Conservation (phyloP, 2,113 vertebrate species). For the Festucalex cinctus region DNA sequence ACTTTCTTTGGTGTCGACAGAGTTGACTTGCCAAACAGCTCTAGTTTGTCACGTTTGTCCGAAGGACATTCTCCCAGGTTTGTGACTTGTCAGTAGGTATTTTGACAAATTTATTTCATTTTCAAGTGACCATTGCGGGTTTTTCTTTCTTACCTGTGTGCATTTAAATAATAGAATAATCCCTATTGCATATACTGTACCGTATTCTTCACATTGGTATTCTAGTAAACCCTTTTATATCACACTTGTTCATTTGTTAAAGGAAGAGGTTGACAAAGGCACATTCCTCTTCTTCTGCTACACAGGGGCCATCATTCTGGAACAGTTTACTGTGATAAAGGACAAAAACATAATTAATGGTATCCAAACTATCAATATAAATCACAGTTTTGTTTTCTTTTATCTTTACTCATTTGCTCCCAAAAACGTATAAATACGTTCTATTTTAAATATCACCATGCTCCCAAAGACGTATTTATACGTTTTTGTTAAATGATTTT, state of each 20-base stretch:
- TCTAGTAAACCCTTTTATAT: background rate
- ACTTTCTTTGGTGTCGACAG: too few relatives aligned
- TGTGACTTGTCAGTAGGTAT: background rate
- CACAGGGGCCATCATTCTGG: conserved; percentile 26
- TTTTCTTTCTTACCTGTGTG: background rate
- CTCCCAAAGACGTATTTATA: too few relatives aligned
- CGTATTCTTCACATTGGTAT: background rate
- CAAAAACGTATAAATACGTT: too few relatives aligned
- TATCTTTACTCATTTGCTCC: too few relatives aligned
- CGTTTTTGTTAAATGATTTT: too few relatives aligned
- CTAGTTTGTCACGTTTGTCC: background rate
- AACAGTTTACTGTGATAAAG: conserved; percentile 32
- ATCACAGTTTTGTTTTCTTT: background rate
- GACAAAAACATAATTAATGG: conserved; percentile 19
- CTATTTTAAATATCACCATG: too few relatives aligned
- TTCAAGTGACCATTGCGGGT: background rate
- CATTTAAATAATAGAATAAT: background rate
- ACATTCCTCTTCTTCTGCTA: conserved; percentile 52
- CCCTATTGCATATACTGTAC: background rate
- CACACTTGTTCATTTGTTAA: conserved; percentile 6
- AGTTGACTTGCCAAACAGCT: background rate
- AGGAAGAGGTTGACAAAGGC: conserved; percentile 45
- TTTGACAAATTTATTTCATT: background rate
- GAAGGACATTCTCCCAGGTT: background rate
- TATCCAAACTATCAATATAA: background rate